Conservation (phyloP, 1,140 invertebrate genomes). For the Atta texana region DNA sequence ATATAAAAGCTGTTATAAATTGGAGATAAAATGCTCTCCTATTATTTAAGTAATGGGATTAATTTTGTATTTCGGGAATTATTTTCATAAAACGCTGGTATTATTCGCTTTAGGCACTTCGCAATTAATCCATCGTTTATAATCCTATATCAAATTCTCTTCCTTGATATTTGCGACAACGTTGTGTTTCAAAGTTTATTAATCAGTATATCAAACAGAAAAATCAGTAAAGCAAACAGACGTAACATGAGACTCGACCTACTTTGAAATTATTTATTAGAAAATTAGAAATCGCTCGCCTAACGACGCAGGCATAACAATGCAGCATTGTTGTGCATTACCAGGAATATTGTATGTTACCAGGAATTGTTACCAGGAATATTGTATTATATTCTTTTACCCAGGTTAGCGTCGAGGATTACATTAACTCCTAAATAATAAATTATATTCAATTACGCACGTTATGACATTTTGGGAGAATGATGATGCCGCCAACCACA, state of each 20-base stretch:
- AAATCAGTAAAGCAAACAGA: background rate
- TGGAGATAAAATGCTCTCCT: background rate
- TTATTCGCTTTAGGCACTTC: background rate
- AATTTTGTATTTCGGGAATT: conserved; percentile 20
- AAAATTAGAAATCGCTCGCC: conserved; percentile 1
- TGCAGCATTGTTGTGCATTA: background rate
- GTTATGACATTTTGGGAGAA: conserved; percentile 42
- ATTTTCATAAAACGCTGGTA: background rate
- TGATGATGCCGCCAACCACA: conserved; percentile 22
- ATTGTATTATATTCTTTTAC: conserved; percentile 49
- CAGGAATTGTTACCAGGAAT: background rate
- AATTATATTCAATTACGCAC: conserved; percentile 48
- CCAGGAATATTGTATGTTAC: conserved; percentile 16
- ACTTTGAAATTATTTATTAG: conserved; percentile 29
- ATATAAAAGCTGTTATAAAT: background rate
- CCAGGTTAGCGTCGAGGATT: background rate
- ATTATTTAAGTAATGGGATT: background rate
- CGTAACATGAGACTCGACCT: background rate
- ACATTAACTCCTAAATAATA: conserved; percentile 33
- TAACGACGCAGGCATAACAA: conserved; percentile 17
- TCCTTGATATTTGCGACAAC: conserved; percentile 1
- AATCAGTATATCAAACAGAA: background rate
- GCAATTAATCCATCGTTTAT: background rate
- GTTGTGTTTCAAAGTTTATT: conserved; percentile 2
- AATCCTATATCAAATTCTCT: conserved; percentile 12